phyloP scores from a whole-genome alignment of 2,797 vertebrate species.

The Cyprinella venusta region DNA sequence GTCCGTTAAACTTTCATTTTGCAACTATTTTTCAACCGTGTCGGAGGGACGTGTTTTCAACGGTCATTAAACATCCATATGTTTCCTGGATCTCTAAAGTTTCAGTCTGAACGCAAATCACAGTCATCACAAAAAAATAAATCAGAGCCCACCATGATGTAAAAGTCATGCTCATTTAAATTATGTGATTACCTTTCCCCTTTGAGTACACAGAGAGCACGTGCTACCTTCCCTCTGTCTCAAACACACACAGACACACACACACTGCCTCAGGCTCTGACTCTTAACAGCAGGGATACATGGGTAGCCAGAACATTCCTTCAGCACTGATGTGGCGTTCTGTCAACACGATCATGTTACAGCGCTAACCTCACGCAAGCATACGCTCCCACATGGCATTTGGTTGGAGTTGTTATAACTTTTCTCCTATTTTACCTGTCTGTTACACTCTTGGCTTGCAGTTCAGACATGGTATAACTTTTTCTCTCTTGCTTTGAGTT shows the following conservation, averaged over 20 bases:
- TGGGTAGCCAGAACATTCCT: slow-evolving; percentile 60
- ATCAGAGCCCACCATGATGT: neutral
- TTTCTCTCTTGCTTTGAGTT: slow-evolving; percentile 50
- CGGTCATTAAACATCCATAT: no score
- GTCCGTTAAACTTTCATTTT: no score
- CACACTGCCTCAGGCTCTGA: slow-evolving; percentile 19
- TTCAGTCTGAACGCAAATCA: slow-evolving; percentile 9
- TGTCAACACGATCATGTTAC: slow-evolving; percentile 61
- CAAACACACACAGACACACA: slow-evolving; percentile 38
- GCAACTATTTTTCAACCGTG: no score
- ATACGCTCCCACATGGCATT: slow-evolving; percentile 55
- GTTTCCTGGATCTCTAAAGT: neutral
- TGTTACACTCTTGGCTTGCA: neutral
- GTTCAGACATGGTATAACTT: slow-evolving; percentile 32
- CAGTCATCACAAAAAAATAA: neutral
- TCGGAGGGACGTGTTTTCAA: no score
- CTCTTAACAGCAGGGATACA: slow-evolving; percentile 47
- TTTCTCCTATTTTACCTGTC: slow-evolving; percentile 51
- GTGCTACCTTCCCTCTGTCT: slow-evolving; percentile 27
- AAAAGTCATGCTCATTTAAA: slow-evolving; percentile 16
- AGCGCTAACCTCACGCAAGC: slow-evolving; percentile 45
- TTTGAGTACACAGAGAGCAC: slow-evolving; percentile 33
- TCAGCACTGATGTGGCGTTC: slow-evolving; percentile 59
- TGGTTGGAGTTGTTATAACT: slow-evolving; percentile 49
- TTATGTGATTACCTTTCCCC: slow-evolving; percentile 17